Evolutionary conservation across 2,113 vertebrate genomes (phyloP).

Genomic region (Callospermophilus lateralis): DNA sequence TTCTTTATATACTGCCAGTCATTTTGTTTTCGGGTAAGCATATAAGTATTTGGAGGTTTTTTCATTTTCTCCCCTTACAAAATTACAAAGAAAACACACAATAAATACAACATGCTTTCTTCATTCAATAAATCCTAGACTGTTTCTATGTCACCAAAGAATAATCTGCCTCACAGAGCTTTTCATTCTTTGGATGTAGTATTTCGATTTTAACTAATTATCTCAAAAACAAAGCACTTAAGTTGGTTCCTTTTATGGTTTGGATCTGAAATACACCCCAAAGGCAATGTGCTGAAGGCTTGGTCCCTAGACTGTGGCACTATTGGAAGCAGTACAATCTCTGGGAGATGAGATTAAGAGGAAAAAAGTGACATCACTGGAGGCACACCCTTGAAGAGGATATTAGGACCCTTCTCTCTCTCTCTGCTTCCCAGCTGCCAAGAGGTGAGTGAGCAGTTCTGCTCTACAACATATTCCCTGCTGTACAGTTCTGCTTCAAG

Average conservation of each 20-base stretch:
- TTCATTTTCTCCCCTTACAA: background rate
- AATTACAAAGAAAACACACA: constrained; percentile 22
- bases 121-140: background rate
- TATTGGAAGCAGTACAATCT: background rate
- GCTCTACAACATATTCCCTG: no score
- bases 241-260: background rate
- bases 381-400: background rate
- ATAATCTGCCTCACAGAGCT: background rate
- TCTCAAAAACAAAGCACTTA: background rate
- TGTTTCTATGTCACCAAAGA: constrained; percentile 37
- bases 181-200: background rate
- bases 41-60: background rate
- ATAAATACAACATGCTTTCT: background rate
- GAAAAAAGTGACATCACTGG: background rate
- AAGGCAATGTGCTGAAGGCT: background rate
- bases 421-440: no score
- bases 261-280: background rate
- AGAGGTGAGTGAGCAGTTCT: no score
- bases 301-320: no score
- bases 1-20: background rate
- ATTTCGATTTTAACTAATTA: background rate
- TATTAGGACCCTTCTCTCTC: background rate
- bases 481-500: no score
- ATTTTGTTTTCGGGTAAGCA: background rate
- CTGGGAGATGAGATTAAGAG: background rate